Percentiles rank a stretch among this genome's conserved stretches.
These are phyloP conservation scores for Microplitis demolitor DNA, from an alignment of 1,140 invertebrate species.

Conservation along the genomic window DNA sequence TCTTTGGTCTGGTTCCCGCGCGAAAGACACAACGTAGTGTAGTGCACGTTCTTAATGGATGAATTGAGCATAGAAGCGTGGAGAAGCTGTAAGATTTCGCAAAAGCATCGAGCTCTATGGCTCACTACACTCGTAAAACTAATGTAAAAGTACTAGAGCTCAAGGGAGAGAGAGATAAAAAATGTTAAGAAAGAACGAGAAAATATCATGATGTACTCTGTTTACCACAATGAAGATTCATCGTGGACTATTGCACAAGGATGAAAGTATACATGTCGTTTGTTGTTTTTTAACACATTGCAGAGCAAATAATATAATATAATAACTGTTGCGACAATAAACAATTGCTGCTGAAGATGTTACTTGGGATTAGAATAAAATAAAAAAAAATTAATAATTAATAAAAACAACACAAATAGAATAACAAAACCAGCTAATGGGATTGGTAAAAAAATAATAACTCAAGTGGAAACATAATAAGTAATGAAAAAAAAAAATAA, in stretches of 20 bases:
- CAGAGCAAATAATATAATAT: conserved; percentile 53
- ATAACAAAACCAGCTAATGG: conserved; percentile 44
- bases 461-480: background rate
- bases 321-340: conserved; percentile 55
- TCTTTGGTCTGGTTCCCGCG: conserved; percentile 17
- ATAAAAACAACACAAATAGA: background rate
- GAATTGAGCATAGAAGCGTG: conserved; percentile 9
- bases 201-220: background rate
- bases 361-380: conserved; percentile 39
- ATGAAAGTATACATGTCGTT: conserved; percentile 50
- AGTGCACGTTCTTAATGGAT: conserved; percentile 3
- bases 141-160: background rate
- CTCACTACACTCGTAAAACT: background rate
- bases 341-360: conserved; percentile 21
- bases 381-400: conserved; percentile 13
- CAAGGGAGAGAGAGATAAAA: background rate
- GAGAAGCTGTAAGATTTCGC: conserved; percentile 38
- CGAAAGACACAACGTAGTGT: background rate
- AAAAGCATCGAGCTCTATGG: conserved; percentile 45
- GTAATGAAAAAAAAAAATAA: background rate
- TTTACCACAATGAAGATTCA: conserved; percentile 8
- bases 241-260: conserved; percentile 51
- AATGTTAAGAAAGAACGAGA: background rate
- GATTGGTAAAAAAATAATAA: conserved; percentile 1
- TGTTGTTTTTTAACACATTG: conserved; percentile 43